These are phyloP conservation scores for Borostomias antarcticus DNA, from an alignment of 2,797 vertebrate genomes.

Conservation along the genomic window DNA sequence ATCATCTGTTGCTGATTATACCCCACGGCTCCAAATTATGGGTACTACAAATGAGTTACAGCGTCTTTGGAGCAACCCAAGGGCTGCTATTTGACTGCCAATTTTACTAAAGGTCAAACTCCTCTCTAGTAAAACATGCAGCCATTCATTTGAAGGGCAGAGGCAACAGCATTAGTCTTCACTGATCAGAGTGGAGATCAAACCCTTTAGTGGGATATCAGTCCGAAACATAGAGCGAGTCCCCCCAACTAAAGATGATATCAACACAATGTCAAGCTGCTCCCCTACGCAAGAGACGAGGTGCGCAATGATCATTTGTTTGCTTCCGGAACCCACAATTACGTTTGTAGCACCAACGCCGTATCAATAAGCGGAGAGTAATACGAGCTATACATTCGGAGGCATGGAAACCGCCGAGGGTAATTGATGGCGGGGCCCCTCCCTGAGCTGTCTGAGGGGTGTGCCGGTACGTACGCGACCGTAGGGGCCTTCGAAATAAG, in stretches of 20 bases:
- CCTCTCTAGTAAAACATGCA: conserved; percentile 75
- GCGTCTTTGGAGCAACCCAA: conserved; percentile 78
- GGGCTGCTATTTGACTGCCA: conserved; percentile 83
- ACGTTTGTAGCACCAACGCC: too few species aligned
- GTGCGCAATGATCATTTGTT: too few species aligned
- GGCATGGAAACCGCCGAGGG: conserved; percentile 41
- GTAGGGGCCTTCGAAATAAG: conserved; percentile 51
- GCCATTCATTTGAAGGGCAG: conserved; percentile 67
- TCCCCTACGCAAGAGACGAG: too few species aligned
- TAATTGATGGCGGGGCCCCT: too few species aligned
- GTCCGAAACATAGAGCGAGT: too few species aligned
- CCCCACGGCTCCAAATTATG: conserved; percentile 82
- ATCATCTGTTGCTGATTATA: conserved; percentile 86
- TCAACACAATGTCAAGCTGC: too few species aligned
- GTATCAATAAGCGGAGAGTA: too few species aligned
- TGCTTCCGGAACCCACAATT: too few species aligned
- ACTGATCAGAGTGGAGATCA: conserved; percentile 48
- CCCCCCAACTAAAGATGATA: too few species aligned
- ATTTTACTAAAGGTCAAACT: conserved; percentile 84
- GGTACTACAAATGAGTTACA: conserved; percentile 85
- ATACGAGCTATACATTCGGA: too few species aligned
- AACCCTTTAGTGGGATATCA: conserved; percentile 38
- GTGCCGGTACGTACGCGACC: neutral
- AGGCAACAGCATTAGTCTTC: conserved; percentile 48
- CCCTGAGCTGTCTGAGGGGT: too few species aligned